These are phyloP conservation scores for Onychomys torridus DNA, from an alignment of 2,797 vertebrate species.

Conservation along the genomic window DNA sequence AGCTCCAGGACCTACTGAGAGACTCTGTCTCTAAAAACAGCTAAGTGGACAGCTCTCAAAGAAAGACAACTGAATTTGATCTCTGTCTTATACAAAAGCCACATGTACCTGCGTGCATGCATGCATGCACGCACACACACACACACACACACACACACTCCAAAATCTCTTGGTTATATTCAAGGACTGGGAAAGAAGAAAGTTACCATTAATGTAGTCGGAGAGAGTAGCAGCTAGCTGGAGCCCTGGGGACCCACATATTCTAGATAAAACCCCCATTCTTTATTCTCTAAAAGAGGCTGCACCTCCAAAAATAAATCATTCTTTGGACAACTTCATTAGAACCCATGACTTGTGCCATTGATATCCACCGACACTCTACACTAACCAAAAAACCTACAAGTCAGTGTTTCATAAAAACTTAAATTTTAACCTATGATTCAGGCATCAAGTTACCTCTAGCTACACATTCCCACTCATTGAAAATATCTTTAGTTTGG, in stretches of 20 bases:
- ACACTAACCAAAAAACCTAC: neutral
- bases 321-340: neutral
- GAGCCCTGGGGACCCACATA: neutral
- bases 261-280: neutral
- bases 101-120: neutral
- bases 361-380: neutral
- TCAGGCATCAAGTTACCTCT: slow-evolving; percentile 27
- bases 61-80: neutral
- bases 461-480: neutral
- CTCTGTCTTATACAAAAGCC: neutral
- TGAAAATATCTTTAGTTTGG: neutral
- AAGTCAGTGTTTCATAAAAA: neutral
- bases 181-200: neutral
- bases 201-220: neutral
- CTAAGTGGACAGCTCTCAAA: no score
- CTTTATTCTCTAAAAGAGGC: neutral
- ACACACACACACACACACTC: no score
- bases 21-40: neutral
- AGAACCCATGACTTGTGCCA: neutral
- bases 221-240: neutral
- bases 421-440: slow-evolving; percentile 20
- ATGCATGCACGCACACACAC: neutral
- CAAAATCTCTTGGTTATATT: neutral
- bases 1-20: neutral
- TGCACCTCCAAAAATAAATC: neutral